Conservation (phyloP, 1,140 invertebrate species). For the Heterodera schachtii region DNA sequence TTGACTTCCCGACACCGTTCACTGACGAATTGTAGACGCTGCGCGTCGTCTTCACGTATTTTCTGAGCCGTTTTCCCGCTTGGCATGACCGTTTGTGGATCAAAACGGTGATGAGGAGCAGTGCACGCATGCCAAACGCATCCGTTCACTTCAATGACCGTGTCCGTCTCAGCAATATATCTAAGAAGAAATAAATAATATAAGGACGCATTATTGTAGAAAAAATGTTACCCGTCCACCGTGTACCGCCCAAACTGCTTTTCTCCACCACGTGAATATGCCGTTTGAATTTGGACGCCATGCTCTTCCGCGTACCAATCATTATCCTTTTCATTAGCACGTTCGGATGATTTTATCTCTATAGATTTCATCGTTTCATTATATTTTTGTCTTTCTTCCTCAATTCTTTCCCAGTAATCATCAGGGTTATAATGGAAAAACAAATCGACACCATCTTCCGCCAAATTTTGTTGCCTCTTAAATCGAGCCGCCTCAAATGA, state of each 20-base stretch:
- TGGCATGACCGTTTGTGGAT: neutral
- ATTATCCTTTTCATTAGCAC: no score
- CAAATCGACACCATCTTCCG: no score
- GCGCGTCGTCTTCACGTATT: neutral
- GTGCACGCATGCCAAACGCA: conserved; percentile 17
- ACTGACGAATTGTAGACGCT: neutral
- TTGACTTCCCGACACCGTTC: neutral
- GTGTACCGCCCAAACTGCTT: conserved; percentile 5
- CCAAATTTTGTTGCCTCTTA: no score
- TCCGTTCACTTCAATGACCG: no score
- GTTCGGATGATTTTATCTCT: no score
- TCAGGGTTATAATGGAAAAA: neutral
- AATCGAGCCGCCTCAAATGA: no score
- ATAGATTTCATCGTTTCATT: no score
- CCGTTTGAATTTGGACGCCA: neutral
- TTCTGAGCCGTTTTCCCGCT: neutral
- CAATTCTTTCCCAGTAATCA: neutral
- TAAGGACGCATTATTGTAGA: neutral
- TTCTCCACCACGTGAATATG: neutral
- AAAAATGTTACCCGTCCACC: neutral
- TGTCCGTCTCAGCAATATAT: no score
- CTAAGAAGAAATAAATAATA: neutral
- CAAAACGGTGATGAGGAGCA: neutral
- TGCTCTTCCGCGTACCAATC: conserved; percentile 3
- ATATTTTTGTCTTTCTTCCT: neutral